phyloP scores from a whole-genome alignment of 2,888 invertebrate genomes.

The Idaea biselata region DNA sequence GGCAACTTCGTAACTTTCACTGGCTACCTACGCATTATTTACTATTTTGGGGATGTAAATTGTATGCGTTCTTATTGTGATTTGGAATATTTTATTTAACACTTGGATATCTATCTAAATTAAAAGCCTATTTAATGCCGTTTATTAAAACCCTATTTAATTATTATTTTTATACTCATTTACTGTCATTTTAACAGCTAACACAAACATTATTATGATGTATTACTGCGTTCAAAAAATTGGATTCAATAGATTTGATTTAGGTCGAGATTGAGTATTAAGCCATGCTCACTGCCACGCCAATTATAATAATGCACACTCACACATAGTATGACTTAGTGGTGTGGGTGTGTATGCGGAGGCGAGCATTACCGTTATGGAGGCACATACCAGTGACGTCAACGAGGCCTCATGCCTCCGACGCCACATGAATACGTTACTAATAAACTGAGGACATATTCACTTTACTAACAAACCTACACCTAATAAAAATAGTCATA shows the following conservation, averaged over 20 bases:
- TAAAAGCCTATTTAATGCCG: background rate
- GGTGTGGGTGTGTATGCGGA: slow-evolving; percentile 55
- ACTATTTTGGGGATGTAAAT: slow-evolving; percentile 25
- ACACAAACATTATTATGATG: background rate
- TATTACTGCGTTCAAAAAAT: background rate
- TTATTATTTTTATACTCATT: background rate
- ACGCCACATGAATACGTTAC: slow-evolving; percentile 69
- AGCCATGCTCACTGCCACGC: slow-evolving; percentile 53
- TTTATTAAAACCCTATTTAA: background rate
- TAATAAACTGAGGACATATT: slow-evolving; percentile 58
- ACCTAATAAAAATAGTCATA: background rate
- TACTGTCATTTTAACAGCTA: background rate
- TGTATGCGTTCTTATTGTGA: background rate
- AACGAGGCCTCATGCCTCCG: slow-evolving; percentile 69
- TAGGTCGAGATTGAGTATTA: slow-evolving; percentile 67
- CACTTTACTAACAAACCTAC: slow-evolving; percentile 39
- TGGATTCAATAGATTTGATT: slow-evolving; percentile 40
- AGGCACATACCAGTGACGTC: slow-evolving; percentile 80
- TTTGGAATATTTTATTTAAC: background rate
- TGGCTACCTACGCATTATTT: slow-evolving; percentile 69
- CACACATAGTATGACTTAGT: slow-evolving; percentile 39
- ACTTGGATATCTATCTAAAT: background rate
- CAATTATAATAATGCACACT: slow-evolving; percentile 63
- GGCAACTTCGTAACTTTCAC: slow-evolving; percentile 76
- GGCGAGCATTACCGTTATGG: slow-evolving; percentile 79